Conservation (phyloP, 2,113 vertebrate genomes). For the Marcusenius ussheri region DNA sequence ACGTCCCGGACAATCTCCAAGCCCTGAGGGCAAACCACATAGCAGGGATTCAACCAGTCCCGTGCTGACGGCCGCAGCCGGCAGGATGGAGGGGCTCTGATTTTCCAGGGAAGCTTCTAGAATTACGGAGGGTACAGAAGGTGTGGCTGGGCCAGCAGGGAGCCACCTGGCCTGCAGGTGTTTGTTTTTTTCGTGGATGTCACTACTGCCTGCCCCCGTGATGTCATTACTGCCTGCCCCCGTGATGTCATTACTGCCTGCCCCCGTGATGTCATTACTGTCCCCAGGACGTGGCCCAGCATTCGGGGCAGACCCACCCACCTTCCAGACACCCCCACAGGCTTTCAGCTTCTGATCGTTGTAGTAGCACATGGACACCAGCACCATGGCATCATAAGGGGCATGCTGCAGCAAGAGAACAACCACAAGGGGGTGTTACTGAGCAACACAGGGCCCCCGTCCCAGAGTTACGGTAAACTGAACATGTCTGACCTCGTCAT, state of each 20-base stretch:
- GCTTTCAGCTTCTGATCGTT: constrained; percentile 70
- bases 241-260: not conserved
- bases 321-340: constrained; percentile 83
- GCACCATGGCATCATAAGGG: constrained; percentile 84
- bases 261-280: no score
- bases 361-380: constrained; percentile 67
- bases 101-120: not conserved
- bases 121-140: not conserved
- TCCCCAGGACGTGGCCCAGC: not conserved
- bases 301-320: constrained; percentile 38
- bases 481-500: not conserved
- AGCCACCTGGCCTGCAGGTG: not conserved
- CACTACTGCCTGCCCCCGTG: not conserved
- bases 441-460: not conserved
- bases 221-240: not conserved
- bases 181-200: not conserved
- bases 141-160: not conserved
- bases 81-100: not conserved
- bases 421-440: not conserved
- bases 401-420: constrained; percentile 66
- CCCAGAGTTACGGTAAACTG: not conserved
- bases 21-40: constrained; percentile 57
- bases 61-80: not conserved
- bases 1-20: constrained; percentile 65
- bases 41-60: not conserved